Base-by-base conservation (phyloP, 2,888 invertebrate species). In the Alitta virens region DNA sequence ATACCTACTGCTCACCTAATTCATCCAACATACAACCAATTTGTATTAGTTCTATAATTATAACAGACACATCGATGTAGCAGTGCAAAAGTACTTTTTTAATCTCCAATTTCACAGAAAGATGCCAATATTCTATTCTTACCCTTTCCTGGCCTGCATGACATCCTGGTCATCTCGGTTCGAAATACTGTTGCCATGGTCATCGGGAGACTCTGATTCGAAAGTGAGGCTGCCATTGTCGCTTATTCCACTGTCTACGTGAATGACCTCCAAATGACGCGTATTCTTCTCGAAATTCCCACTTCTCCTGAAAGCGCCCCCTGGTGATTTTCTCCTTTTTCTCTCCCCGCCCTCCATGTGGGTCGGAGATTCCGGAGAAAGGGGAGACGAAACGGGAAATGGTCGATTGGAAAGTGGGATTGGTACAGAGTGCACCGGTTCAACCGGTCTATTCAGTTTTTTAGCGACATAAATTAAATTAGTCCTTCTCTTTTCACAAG, bases 401-500 rank as follows among this genome's bases (percentile, higher is more conserved):
- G 46, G 46, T 5, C 18, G 46, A 21, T n/a, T 21, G n/a, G n/a
- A 21, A 3, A 18, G 46, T 7, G 21, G 9, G 3, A 46, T 46
- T 50, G 53, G 60, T 5, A 49, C 27, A 40, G 54, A 43, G 59
- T 88, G 89, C 57, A 91, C 91, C 53, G 90, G 86, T 82, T 91
- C 91, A 67, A 92, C 87, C 56, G 91, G 91, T 63, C 90, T 86
- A 63, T 88, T 61, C 33, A 71, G 70, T 52, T 72, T 73, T 2
- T 70, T 66, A 21, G 74, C 73, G 49, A 81, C 16, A 23, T 16
- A 24, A 9, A 16, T 25, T 7, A 52, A 24, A 23, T 23, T 52
- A 23, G 18, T n/a, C 64, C 78, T 78, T 72, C 92, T 88, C 82
- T 93, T 92, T 65, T 92, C 90, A 83, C 94, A 94, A 94, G 95